Conservation (phyloP, 2,113 vertebrate species). For the Setophaga coronata region DNA sequence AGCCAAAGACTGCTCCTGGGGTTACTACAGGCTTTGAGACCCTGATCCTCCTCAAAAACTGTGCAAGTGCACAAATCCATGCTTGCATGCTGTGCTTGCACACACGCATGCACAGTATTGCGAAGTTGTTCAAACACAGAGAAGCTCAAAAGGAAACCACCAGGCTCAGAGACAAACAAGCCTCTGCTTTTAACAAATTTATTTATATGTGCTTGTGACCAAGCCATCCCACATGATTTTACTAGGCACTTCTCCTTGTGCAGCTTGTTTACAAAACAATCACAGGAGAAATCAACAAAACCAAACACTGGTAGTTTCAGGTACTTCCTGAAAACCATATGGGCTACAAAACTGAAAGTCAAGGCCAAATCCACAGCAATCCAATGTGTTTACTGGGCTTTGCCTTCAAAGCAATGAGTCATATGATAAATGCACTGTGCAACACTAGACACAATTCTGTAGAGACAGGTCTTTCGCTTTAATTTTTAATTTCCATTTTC, state of each 20-base stretch:
- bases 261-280: not conserved
- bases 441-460: not conserved
- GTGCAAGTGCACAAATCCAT: not conserved
- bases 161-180: not conserved
- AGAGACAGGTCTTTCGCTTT: constrained; percentile 44
- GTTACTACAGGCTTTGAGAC: not conserved
- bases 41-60: not conserved
- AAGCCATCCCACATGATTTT: not conserved
- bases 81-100: accelerated
- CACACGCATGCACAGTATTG: accelerated
- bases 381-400: not conserved
- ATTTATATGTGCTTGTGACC: not conserved
- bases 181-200: not conserved
- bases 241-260: not conserved
- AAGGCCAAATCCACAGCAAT: not conserved
- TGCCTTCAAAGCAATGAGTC: constrained; percentile 34
- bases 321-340: not conserved
- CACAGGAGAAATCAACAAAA: not conserved
- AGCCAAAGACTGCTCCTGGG: not conserved
- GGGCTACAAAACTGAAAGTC: not conserved
- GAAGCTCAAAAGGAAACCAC: not conserved
- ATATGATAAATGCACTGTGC: constrained; percentile 8
- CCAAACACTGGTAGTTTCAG: not conserved
- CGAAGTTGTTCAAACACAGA: not conserved
- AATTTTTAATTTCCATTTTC: constrained; percentile 66